These are phyloP conservation scores for Dolichomitus sp. DNA, from an alignment of 2,888 invertebrate species.

Conservation along the genomic window DNA sequence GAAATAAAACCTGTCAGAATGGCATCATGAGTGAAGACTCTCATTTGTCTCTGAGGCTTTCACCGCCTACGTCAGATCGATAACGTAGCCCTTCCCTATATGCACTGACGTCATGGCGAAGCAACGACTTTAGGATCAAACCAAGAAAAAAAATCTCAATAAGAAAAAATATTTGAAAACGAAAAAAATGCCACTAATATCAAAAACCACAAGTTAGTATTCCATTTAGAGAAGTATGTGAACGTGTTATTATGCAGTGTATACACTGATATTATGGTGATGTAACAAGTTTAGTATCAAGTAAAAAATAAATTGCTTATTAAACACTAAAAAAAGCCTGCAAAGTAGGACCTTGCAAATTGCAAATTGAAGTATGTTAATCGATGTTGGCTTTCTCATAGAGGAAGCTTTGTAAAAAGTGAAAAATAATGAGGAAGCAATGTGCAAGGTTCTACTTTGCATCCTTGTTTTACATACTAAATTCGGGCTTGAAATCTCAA, in stretches of 20 bases:
- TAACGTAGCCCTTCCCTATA: neutral
- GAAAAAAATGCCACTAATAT: slow-evolving; percentile 31
- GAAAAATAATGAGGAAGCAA: too few species aligned
- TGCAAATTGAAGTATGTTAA: too few species aligned
- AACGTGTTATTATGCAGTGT: neutral
- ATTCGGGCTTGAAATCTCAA: too few species aligned
- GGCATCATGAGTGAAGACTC: slow-evolving; percentile 20
- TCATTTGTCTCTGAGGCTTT: slow-evolving; percentile 57
- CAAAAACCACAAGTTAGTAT: slow-evolving; percentile 33
- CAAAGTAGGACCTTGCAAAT: too few species aligned
- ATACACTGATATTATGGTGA: too few species aligned
- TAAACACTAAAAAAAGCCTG: too few species aligned
- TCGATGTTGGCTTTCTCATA: too few species aligned
- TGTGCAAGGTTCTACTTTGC: too few species aligned
- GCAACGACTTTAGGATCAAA: neutral
- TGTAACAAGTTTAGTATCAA: too few species aligned
- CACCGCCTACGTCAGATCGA: slow-evolving; percentile 25
- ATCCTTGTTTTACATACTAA: too few species aligned
- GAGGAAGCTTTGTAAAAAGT: too few species aligned
- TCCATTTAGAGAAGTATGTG: neutral
- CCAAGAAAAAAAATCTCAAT: neutral
- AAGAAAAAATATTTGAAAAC: neutral
- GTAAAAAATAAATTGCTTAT: too few species aligned
- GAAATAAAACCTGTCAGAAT: slow-evolving; percentile 48
- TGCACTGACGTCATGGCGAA: slow-evolving; percentile 37